Percentiles rank a stretch among this genome's conserved stretches.
These are phyloP conservation scores for Nasonia giraulti DNA, from an alignment of 1,140 invertebrate species.

Conservation along the genomic window DNA sequence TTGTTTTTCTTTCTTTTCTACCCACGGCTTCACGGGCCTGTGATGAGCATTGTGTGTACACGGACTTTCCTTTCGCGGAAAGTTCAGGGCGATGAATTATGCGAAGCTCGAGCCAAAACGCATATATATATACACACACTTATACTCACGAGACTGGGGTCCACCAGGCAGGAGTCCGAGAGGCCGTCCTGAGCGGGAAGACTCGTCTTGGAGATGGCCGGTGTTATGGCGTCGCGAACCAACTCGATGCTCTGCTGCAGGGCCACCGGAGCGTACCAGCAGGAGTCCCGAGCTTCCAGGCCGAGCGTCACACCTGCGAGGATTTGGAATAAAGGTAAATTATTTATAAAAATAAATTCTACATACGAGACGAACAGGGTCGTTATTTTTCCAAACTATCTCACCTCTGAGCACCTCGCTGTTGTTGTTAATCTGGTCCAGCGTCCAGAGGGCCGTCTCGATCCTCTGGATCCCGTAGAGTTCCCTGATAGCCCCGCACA, in stretches of 20 bases:
- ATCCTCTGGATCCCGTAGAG: conserved; percentile 87
- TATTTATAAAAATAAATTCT: no score
- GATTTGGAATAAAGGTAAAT: neutral
- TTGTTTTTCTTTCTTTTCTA: neutral
- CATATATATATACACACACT: neutral
- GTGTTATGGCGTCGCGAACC: conserved; percentile 81
- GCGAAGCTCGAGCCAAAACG: neutral
- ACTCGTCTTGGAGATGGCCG: conserved; percentile 59
- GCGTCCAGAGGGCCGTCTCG: conserved; percentile 79
- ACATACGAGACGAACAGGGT: no score
- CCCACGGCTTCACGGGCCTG: no score
- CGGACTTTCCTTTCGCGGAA: neutral
- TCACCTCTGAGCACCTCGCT: conserved; percentile 75
- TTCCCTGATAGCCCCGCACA: conserved; percentile 81
- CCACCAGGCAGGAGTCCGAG: neutral
- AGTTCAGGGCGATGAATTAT: neutral
- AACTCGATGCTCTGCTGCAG: conserved; percentile 86
- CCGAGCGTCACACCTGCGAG: conserved; percentile 79
- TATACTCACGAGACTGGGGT: neutral
- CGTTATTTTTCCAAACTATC: no score
- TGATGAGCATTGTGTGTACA: neutral
- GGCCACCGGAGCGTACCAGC: conserved; percentile 87
- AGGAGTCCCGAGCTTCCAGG: conserved; percentile 86
- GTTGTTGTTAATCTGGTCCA: conserved; percentile 75
- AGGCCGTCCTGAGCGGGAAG: neutral